phyloP scores from a whole-genome alignment of 2,113 vertebrate genomes.

The Leptosomus discolor region DNA sequence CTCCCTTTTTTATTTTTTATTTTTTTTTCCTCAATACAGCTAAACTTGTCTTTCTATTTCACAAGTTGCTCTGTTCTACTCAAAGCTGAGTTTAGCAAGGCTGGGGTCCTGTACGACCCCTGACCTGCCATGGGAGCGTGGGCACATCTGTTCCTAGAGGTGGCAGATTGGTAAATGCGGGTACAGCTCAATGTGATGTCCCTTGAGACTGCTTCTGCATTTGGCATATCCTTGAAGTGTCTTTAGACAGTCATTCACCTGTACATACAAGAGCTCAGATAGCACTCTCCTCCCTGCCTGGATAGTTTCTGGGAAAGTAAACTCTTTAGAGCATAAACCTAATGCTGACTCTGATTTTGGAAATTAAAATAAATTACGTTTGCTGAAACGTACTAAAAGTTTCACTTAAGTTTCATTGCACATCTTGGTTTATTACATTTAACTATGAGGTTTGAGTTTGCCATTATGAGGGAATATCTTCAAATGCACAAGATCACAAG shows the following conservation, averaged over 20 bases:
- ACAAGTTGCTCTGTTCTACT: background rate
- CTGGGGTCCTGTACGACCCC: rapidly evolving
- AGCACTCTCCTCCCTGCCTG: background rate
- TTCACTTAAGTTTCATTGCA: background rate
- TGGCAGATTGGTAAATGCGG: too few species aligned
- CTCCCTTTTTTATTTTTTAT: background rate
- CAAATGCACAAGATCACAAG: background rate
- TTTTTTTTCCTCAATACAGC: background rate
- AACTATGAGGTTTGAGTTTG: background rate
- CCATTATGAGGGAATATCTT: background rate
- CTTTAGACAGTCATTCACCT: background rate
- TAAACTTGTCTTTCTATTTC: background rate
- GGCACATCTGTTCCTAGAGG: background rate
- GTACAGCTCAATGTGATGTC: background rate
- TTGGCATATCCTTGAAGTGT: background rate
- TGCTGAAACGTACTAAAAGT: background rate
- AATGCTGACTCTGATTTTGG: background rate
- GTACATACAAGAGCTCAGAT: too few species aligned
- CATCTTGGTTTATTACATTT: background rate
- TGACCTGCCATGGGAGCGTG: rapidly evolving
- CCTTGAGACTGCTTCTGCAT: background rate
- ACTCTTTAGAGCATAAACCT: background rate
- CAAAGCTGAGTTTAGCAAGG: background rate
- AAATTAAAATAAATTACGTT: background rate
- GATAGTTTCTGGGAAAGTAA: background rate